Evolutionary conservation across 2,113 vertebrate genomes (phyloP).

Genomic region (Hyaena hyaena): DNA sequence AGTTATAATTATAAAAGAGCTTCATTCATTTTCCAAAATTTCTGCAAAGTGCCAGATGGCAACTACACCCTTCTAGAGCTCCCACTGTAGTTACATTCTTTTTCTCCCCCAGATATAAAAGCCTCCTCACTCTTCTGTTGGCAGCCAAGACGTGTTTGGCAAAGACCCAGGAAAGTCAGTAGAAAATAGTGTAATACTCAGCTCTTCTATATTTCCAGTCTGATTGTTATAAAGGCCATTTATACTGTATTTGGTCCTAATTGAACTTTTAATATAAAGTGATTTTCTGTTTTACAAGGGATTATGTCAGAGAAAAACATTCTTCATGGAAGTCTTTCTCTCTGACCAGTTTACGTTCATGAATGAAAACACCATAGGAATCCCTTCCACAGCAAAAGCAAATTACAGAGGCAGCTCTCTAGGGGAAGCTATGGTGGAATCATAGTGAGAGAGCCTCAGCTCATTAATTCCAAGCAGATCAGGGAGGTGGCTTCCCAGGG

Average conservation of each 20-base stretch:
- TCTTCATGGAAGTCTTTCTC: slow-evolving; percentile 25
- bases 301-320: slow-evolving; percentile 33
- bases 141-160: slow-evolving; percentile 51
- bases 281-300: slow-evolving; percentile 64
- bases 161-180: slow-evolving; percentile 1
- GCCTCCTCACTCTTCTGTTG: neutral
- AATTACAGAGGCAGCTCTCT: neutral
- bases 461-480: neutral
- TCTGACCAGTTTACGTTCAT: slow-evolving; percentile 14
- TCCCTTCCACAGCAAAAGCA: neutral
- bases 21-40: slow-evolving; percentile 52
- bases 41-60: slow-evolving; percentile 43
- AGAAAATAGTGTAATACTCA: slow-evolving; percentile 49
- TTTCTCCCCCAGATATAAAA: slow-evolving; percentile 11
- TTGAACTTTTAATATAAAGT: slow-evolving; percentile 53
- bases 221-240: slow-evolving; percentile 37
- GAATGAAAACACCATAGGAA: slow-evolving; percentile 16
- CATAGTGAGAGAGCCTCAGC: neutral
- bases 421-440: neutral
- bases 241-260: slow-evolving; percentile 56
- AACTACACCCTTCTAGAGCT: neutral
- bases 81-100: neutral
- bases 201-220: slow-evolving; percentile 32
- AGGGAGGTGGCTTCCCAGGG: neutral
- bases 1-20: slow-evolving; percentile 49